Evolutionary conservation across 2,113 vertebrate species (phyloP).

Genomic region (Rana temporaria): DNA sequence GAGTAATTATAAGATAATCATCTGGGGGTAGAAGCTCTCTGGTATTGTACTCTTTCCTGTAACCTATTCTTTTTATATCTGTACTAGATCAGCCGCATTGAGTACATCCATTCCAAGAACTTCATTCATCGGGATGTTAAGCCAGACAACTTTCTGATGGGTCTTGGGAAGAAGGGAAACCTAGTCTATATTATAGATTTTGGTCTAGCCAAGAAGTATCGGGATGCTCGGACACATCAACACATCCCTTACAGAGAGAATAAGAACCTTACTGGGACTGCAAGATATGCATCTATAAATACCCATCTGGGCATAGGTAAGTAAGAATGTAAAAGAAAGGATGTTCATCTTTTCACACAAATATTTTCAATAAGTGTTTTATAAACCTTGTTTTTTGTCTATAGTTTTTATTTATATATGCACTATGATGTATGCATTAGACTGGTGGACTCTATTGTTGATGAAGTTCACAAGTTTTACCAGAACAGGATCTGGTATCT

Average conservation of each 20-base stretch:
- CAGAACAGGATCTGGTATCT: too few species aligned
- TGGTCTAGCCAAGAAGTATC: slow-evolving; percentile 95
- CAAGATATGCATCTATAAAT: slow-evolving; percentile 96
- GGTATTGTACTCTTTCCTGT: background rate
- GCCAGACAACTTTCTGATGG: slow-evolving; percentile 97
- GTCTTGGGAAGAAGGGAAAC: slow-evolving; percentile 95
- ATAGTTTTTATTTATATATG: too few species aligned
- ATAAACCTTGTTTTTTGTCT: too few species aligned
- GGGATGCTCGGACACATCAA: slow-evolving; percentile 95
- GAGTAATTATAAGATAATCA: background rate
- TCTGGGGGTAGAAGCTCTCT: background rate
- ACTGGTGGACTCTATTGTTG: too few species aligned
- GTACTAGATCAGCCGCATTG: slow-evolving; percentile 91
- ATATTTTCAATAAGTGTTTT: too few species aligned
- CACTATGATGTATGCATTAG: too few species aligned
- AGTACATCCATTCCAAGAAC: slow-evolving; percentile 98
- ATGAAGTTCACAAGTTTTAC: too few species aligned
- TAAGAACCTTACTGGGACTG: slow-evolving; percentile 96
- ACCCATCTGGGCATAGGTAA: slow-evolving; percentile 95
- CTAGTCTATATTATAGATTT: slow-evolving; percentile 98
- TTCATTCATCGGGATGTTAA: slow-evolving; percentile 97
- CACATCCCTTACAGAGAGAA: slow-evolving; percentile 98
- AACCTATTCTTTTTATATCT: background rate
- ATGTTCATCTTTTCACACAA: too few species aligned
- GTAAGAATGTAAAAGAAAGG: slow-evolving; percentile 33